Evolutionary conservation across 2,797 vertebrate species (phyloP), one percentile per base, ranked within the genome.

Genomic region (Alcedo quadribrachys): DNA sequence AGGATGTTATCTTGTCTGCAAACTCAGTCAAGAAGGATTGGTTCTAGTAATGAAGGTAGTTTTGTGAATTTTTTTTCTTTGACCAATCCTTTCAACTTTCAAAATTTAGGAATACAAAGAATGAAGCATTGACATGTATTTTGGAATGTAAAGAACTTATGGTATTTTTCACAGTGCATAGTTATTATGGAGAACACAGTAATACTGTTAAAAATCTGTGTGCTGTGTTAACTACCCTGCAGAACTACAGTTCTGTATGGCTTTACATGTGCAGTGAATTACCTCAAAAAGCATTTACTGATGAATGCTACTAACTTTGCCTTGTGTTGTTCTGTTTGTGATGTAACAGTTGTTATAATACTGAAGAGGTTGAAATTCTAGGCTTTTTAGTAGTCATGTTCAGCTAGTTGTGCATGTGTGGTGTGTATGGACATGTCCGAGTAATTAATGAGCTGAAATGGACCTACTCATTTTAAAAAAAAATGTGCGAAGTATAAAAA

Each of bases 141-240:
- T 77, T 9, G 32, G 66, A 54, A 9, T 1, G 1, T 50, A 13
- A 5, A 9, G 1, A 22, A 1, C 3, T 51, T 50, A 10, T 22
- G 42, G 11, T 33, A 33, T 58, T 85, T 78, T 76, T 77, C 45
- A 2, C 12, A 18, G 7, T 30, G 5, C 17, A 16, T 65, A 27
- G 9, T 70, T 77, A 2, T 62, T 37, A 28, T 7, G 15, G 8
- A 19, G 35, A 67, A 9, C 19, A 51, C 35, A 21, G 35, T 30
- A 35, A 30, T n/a, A 9, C 2, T 63, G 14, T 40, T 5, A 42
- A 10, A 32, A 66, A 12, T 32, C 8, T 4, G 1, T 69, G 12
- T 4, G 57, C 6, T 57, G 5, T 81, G 21, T n/a, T 51, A 51
- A 35, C 33, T n/a, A 1, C 28, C 8, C 11, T 70, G 55, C 27